Percentiles rank a stretch among this genome's conserved stretches.
Conservation (phyloP, 2,797 vertebrate genomes). For the Crenuchus spilurus region DNA sequence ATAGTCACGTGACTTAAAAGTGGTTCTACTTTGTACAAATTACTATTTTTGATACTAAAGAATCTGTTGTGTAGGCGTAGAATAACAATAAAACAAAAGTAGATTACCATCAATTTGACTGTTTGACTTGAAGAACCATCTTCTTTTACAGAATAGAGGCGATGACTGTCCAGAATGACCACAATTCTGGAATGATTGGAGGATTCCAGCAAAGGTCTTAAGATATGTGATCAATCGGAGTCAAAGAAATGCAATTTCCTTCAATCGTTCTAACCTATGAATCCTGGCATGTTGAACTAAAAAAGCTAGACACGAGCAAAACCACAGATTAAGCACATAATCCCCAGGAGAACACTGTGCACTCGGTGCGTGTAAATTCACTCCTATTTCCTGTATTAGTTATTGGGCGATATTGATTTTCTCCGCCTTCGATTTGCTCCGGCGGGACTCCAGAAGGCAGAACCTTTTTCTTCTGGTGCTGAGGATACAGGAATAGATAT, state of each 20-base stretch:
- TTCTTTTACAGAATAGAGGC: too few relatives aligned
- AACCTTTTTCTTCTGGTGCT: constrained; percentile 64
- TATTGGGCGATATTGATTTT: constrained; percentile 77
- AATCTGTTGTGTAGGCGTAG: too few relatives aligned
- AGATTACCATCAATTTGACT: too few relatives aligned
- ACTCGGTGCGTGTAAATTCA: constrained; percentile 68
- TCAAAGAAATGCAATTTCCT: constrained; percentile 33
- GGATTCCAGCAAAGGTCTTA: constrained; percentile 7
- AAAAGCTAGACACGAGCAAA: constrained; percentile 19
- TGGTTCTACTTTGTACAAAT: too few relatives aligned
- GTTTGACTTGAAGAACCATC: too few relatives aligned
- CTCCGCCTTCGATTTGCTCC: constrained; percentile 64
- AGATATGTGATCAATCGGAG: constrained; percentile 17
- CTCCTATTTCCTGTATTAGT: constrained; percentile 75
- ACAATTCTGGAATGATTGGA: constrained; percentile 3
- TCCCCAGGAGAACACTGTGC: constrained; percentile 54
- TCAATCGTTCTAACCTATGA: constrained; percentile 22
- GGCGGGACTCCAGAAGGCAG: constrained; percentile 60
- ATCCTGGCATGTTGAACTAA: constrained; percentile 9
- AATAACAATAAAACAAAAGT: too few relatives aligned
- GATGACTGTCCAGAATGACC: constrained; percentile 15
- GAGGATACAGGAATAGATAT: constrained; percentile 55
- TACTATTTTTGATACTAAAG: too few relatives aligned
- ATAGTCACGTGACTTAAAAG: too few relatives aligned
- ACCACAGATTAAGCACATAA: constrained; percentile 59